Percentiles rank a stretch among this genome's conserved stretches.
Evolutionary conservation across 2,113 vertebrate genomes (phyloP).

Genomic region (Anarhynchus alexandrinus): DNA sequence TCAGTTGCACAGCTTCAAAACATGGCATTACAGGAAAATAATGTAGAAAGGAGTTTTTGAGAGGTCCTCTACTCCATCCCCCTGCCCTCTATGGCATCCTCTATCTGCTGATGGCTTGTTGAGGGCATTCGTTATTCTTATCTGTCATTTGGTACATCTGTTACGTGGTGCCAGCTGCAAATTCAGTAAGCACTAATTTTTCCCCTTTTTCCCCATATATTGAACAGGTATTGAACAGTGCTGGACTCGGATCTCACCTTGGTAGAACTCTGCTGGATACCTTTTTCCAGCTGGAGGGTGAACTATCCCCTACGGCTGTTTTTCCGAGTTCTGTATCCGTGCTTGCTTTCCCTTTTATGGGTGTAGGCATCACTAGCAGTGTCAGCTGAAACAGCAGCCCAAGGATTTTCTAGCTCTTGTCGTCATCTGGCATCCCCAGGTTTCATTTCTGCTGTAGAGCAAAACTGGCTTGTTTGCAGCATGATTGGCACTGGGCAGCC

Average conservation of each 20-base stretch:
- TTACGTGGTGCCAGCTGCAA: background rate
- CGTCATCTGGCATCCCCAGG: no score
- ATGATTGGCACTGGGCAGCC: background rate
- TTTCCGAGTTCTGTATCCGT: background rate
- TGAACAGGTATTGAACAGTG: background rate
- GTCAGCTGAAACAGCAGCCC: background rate
- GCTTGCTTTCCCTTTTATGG: background rate
- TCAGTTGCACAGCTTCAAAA: background rate
- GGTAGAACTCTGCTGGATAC: background rate
- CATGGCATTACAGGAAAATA: background rate
- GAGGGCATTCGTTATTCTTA: background rate
- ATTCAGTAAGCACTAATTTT: background rate
- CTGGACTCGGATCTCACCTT: background rate
- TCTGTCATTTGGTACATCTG: accelerated
- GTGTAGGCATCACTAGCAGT: background rate
- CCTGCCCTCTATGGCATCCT: background rate
- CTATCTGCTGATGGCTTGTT: background rate
- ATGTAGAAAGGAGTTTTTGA: background rate
- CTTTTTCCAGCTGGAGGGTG: background rate
- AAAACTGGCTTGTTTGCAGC: background rate
- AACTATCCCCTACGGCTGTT: background rate
- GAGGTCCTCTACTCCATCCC: background rate
- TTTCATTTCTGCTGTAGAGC: background rate
- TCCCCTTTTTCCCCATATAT: background rate
- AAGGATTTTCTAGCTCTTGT: background rate